Evolutionary conservation across 2,113 vertebrate genomes (phyloP), one percentile per base, ranked within the genome.

Genomic region (Motacilla alba): DNA sequence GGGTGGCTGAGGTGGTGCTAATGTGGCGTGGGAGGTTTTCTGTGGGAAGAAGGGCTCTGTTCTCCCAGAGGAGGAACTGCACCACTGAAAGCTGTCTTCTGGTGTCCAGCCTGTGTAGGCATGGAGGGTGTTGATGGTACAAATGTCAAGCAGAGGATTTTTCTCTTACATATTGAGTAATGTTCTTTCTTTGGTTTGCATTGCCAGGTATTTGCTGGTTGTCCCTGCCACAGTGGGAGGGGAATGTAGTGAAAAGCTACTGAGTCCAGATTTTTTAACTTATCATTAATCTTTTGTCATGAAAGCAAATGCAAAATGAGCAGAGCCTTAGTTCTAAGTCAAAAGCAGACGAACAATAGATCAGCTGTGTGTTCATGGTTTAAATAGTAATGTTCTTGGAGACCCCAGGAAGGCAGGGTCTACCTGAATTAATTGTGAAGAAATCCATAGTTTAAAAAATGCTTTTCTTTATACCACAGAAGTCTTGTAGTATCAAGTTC

Each of bases 21-120:
- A 5, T 0, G 0, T 63, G n/a, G 13, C 0, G 0, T 23, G 15
- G 52, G 76, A 70, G 31, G 19, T 33, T 43, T 75, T 67, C 24
- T 33, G 1, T 0, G 12, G 11, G 15, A 69, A 73, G 35, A 44
- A 77, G 37, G 31, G 28, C 37, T 89, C 30, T 6, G 1, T 70
- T n/a, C 28, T 85, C 14, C 15, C 2, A 3, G 33, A 73, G 17
- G 10, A 78, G 24, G 33, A 75, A 28, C 7, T 20, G 9, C 1
- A 1, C 3, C 63, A 11, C 46, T 22, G 26, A 62, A 50, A 69
- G 11, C 20, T 73, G 21, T 46, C 22, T 85, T 58, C 27, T 62
- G 37, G 17, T 7, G 2, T 83, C 26, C 22, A 30, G 8, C 18
- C 7, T 6, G 0, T 20, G 72, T 16, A 50, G 55, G 14, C 13